phyloP scores from a whole-genome alignment of 30 jellyfish, hydroid and myxozoan species.

The Sanderia malayensis region DNA sequence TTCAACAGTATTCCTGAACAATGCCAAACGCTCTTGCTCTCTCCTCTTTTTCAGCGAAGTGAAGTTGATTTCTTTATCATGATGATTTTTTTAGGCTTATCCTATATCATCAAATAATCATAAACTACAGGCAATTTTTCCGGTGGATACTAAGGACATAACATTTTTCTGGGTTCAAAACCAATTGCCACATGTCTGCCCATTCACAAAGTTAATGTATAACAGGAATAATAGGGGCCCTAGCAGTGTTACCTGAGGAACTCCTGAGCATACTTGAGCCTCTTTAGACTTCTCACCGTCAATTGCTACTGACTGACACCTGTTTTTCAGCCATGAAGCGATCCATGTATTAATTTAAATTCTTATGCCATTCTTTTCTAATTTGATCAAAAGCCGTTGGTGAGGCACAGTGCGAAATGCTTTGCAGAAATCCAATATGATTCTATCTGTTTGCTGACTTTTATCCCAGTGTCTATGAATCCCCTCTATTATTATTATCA shows the following conservation, averaged over 20 bases:
- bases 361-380: conserved; percentile 23
- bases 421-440: conserved; percentile 4
- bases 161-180: too few species aligned
- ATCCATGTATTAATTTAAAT: conserved; percentile 19
- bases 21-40: too few species aligned
- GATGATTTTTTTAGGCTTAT: too few species aligned
- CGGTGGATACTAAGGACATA: too few species aligned
- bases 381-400: conserved; percentile 41
- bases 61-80: too few species aligned
- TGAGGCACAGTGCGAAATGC: conserved; percentile 32
- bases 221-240: conserved; percentile 38
- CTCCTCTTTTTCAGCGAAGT: too few species aligned
- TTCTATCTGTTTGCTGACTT: conserved; percentile 10
- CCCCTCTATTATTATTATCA: conserved; percentile 14
- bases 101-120: too few species aligned
- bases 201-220: conserved; percentile 33
- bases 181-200: too few species aligned
- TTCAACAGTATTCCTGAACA: too few species aligned
- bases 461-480: conserved; percentile 22
- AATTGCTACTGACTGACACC: conserved; percentile 43
- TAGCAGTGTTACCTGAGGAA: conserved; percentile 43
- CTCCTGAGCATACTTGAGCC: conserved; percentile 42
- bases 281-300: conserved; percentile 38
- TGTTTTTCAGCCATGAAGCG: conserved; percentile 36
- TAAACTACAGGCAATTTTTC: too few species aligned